Conservation (phyloP, 2,797 vertebrate genomes). For the Lutjanus argentimaculatus region DNA sequence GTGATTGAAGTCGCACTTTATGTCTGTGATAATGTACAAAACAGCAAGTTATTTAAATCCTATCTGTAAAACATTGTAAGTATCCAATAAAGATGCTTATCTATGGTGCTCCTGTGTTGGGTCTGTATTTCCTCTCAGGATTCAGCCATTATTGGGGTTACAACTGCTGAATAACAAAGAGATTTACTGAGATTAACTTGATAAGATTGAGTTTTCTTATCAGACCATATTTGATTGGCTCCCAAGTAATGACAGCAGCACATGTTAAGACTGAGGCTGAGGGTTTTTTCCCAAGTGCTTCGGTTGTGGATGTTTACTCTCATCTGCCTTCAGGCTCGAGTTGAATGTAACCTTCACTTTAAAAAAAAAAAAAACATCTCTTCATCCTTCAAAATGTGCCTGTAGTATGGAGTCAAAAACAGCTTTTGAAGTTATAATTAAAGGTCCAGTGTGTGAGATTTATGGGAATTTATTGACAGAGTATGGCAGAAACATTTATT, state of each 20-base stretch:
- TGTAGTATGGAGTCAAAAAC: not conserved
- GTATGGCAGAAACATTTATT: too few relatives aligned
- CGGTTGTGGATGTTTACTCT: constrained; percentile 1
- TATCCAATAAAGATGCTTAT: constrained; percentile 82
- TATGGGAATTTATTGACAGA: too few relatives aligned
- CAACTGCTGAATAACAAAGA: not conserved
- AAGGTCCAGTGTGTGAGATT: too few relatives aligned
- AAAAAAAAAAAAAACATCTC: too few relatives aligned
- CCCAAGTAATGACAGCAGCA: not conserved
- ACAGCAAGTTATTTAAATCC: constrained; percentile 83
- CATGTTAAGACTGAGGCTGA: not conserved
- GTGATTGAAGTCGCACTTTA: constrained; percentile 62
- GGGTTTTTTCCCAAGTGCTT: not conserved
- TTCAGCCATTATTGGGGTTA: not conserved
- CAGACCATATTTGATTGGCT: not conserved
- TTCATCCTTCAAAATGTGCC: not conserved
- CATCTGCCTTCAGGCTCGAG: not conserved
- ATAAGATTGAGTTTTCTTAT: constrained; percentile 27
- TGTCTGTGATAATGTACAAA: constrained; percentile 78
- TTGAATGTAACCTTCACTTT: not conserved
- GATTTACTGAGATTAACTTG: not conserved
- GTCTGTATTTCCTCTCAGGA: not conserved
- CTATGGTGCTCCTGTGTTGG: constrained; percentile 27
- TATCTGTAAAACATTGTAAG: constrained; percentile 61
- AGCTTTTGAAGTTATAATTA: not conserved